phyloP scores from a whole-genome alignment of 1,140 invertebrate species.

The Paralvinella palmiformis region DNA sequence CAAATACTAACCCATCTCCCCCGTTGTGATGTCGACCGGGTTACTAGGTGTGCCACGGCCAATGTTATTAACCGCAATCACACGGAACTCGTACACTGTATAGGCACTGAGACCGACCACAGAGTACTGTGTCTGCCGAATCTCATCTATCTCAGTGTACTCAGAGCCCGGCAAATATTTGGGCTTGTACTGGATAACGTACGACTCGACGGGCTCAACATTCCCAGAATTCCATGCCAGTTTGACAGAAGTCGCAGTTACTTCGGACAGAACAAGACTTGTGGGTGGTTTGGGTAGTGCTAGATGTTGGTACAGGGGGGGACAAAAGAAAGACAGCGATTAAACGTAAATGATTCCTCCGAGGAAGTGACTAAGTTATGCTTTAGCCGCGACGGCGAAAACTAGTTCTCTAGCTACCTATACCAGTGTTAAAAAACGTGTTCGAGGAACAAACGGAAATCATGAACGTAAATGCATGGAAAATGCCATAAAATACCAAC shows the following conservation, averaged over 20 bases:
- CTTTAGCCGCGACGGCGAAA: no score
- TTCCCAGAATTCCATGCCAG: conserved; percentile 82
- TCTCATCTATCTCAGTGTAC: conserved; percentile 72
- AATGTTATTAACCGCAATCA: conserved; percentile 88
- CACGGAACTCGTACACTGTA: conserved; percentile 91
- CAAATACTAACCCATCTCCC: conserved; percentile 81
- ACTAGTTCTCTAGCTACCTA: no score
- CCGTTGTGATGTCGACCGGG: conserved; percentile 83
- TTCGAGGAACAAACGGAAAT: no score
- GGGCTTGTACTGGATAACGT: conserved; percentile 92
- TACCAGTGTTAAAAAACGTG: no score
- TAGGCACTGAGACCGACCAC: conserved; percentile 83
- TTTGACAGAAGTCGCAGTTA: conserved; percentile 84
- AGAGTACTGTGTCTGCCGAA: conserved; percentile 86
- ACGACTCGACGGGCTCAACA: conserved; percentile 77
- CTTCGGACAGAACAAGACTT: conserved; percentile 80
- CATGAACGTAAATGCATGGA: no score
- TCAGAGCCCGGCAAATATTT: conserved; percentile 61
- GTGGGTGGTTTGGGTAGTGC: conserved; percentile 82
- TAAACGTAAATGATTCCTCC: conserved; percentile 3
- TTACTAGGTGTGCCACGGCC: conserved; percentile 80
- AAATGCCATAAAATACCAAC: no score
- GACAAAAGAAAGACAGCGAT: conserved; percentile 1
- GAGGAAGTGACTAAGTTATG: no score
- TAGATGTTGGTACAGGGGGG: no score